Conservation (phyloP, 2,888 invertebrate species). For the Dicyrtomina minuta region DNA sequence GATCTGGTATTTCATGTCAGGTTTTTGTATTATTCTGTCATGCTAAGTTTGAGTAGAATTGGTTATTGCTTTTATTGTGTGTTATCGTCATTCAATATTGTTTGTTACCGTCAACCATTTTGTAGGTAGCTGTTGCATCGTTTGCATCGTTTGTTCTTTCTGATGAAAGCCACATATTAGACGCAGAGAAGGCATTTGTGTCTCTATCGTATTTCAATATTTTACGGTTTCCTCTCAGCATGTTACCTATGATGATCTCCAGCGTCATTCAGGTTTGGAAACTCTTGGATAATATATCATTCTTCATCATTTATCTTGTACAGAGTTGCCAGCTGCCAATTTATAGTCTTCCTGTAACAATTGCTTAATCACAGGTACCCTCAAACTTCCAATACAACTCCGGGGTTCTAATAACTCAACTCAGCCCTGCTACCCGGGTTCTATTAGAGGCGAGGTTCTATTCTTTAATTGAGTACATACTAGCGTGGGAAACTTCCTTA, state of each 20-base stretch:
- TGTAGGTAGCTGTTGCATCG: slow-evolving; percentile 55
- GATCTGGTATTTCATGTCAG: not conserved
- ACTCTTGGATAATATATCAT: too few species aligned
- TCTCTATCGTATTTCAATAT: slow-evolving; percentile 64
- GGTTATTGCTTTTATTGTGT: not conserved
- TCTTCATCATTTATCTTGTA: too few species aligned
- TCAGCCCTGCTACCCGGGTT: too few species aligned
- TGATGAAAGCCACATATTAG: slow-evolving; percentile 57
- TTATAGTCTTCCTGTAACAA: too few species aligned
- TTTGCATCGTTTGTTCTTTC: slow-evolving; percentile 57
- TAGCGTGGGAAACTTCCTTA: too few species aligned
- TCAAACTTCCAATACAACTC: too few species aligned
- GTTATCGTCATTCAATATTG: not conserved
- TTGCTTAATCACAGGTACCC: too few species aligned
- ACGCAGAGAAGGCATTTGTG: slow-evolving; percentile 62
- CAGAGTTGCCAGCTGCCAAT: too few species aligned
- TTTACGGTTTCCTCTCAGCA: slow-evolving; percentile 61
- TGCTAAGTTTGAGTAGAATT: too few species aligned
- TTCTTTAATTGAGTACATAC: too few species aligned
- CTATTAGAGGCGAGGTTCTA: too few species aligned
- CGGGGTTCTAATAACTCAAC: too few species aligned
- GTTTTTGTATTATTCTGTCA: not conserved
- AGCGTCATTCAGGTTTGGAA: not conserved
- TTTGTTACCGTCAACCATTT: slow-evolving; percentile 2
- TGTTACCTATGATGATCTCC: slow-evolving; percentile 55